phyloP scores from a whole-genome alignment of 2,797 vertebrate genomes.

The Liparis tanakae region DNA sequence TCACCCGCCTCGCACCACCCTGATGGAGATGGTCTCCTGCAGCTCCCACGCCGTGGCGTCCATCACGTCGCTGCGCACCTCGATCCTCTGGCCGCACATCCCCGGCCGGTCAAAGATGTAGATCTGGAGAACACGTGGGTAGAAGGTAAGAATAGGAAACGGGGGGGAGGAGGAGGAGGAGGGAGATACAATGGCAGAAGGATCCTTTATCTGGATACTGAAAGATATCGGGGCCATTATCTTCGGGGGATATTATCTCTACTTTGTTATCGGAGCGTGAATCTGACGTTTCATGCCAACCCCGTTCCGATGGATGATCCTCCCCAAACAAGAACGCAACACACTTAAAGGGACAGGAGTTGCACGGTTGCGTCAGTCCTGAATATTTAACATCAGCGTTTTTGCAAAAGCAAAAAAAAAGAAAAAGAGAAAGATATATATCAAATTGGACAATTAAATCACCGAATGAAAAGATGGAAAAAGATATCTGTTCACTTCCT shows the following conservation, averaged over 20 bases:
- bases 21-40: constrained; percentile 86
- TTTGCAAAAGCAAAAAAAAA: background rate
- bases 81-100: constrained; percentile 84
- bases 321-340: background rate
- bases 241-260: background rate
- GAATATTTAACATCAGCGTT: background rate
- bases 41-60: constrained; percentile 89
- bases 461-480: background rate
- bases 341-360: background rate
- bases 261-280: constrained; percentile 9
- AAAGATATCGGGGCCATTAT: background rate
- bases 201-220: background rate
- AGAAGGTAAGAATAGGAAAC: too few relatives aligned
- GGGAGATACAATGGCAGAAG: background rate
- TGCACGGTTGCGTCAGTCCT: background rate
- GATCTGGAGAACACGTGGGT: constrained; percentile 76
- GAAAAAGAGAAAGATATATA: background rate
- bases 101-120: constrained; percentile 86
- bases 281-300: constrained; percentile 11
- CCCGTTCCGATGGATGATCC: background rate
- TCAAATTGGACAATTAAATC: background rate
- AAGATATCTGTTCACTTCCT: background rate
- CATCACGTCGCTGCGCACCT: constrained; percentile 83
- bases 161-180: too few relatives aligned
- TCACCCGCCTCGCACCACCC: constrained; percentile 94